Conservation (phyloP, 30 jellyfish, hydroid and myxozoan species). For the Aurelia aurita complex sp. Pacific region DNA sequence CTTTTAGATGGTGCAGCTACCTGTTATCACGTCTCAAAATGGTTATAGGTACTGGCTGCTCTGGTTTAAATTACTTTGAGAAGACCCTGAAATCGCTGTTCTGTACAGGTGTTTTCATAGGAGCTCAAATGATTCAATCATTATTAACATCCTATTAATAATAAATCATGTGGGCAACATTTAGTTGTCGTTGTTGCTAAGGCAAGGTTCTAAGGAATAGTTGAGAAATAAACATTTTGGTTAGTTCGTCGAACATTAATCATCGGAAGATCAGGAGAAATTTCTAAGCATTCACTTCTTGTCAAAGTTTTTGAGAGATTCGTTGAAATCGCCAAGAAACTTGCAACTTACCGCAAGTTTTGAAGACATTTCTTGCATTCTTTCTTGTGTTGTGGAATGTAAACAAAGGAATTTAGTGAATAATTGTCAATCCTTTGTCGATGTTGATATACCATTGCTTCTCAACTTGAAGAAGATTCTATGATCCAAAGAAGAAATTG, state of each 20-base stretch:
- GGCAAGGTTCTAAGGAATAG: neutral
- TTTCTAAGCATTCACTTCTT: neutral
- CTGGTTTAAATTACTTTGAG: neutral
- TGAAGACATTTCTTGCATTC: neutral
- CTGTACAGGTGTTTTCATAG: conserved; percentile 48
- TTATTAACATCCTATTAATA: conserved; percentile 54
- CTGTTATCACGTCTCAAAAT: no score
- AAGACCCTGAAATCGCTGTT: neutral
- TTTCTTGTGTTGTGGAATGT: conserved; percentile 4
- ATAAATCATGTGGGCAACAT: conserved; percentile 39
- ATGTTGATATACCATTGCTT: no score
- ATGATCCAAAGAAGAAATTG: no score
- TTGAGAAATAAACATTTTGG: neutral
- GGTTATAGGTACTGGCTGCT: no score
- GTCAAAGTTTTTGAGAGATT: no score
- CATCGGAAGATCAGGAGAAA: neutral
- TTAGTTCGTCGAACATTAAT: neutral
- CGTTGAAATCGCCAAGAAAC: neutral
- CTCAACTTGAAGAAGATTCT: no score
- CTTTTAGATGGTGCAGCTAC: no score
- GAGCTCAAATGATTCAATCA: conserved; percentile 58
- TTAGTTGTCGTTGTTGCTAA: neutral
- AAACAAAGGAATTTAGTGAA: neutral
- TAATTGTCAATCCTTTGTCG: no score
- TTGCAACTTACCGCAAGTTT: neutral